Evolutionary conservation across 2,797 vertebrate genomes (phyloP), one percentile per base, ranked within the genome.

Genomic region (Saxicola maurus): DNA sequence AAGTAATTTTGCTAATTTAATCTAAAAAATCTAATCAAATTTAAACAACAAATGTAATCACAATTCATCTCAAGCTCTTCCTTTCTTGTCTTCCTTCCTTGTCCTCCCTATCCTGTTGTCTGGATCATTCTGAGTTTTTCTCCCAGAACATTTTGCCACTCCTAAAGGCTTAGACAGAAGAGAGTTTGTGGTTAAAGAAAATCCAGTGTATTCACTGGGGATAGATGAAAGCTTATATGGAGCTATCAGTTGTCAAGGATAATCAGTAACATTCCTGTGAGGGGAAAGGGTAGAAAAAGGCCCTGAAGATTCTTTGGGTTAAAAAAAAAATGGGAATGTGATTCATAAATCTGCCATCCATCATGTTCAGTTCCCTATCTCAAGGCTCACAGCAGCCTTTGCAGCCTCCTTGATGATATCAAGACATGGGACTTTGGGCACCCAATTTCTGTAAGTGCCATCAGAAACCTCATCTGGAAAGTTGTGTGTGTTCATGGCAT

Each of bases 11-110:
- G 52, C 46, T 55, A 66, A 87, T 95, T 53, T 74, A 87, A 88
- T 93, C 42, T 49, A 91, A 72, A 40, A 76, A 77, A 89, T 87
- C 17, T 33, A 87, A 94, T 90, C 17, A 77, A 77, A 76, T 80
- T 91, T 66, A 33, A 86, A 76, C 65, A 65, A 73, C 31, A 86
- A 76, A 79, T 62, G 33, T 57, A 66, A 92, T 82, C 57, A 69
- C 53, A 57, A 13, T 42, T 89, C 38, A 65, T 87, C n/a, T 71
- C 46, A 45, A 76, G 13, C 17, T 87, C 13, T 35, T 46, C 62
- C 57, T 83, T 67, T 73, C 75, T 81, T 69, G 28, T 49, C 72
- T 59, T 92, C 67, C 46, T 86, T 87, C 64, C 45, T 78, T 28
- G 6, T 75, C 37, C 40, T 85, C 57, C 33, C 48, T 69, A 1